A percentile compares a stretch with the other conserved stretches of the same genome.
These are phyloP conservation scores for Mus minutoides DNA, from an alignment of 2,797 vertebrate genomes.

Conservation along the genomic window DNA sequence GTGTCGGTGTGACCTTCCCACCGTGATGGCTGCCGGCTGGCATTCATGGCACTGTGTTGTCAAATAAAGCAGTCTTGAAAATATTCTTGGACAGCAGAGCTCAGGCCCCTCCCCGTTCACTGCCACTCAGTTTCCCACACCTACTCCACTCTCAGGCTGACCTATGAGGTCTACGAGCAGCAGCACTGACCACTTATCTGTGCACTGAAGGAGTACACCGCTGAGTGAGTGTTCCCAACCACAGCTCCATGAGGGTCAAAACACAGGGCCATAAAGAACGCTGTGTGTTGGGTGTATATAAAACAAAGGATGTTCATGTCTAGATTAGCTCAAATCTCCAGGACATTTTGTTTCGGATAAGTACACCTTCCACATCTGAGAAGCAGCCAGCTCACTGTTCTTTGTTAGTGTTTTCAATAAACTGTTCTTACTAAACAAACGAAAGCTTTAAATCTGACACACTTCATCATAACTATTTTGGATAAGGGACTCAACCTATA, in stretches of 20 bases:
- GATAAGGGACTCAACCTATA: neutral
- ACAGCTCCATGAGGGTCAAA: neutral
- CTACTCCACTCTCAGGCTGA: neutral
- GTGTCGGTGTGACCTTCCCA: neutral
- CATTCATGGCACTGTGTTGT: slow-evolving; percentile 43
- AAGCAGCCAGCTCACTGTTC: neutral
- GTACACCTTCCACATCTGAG: neutral
- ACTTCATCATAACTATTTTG: neutral
- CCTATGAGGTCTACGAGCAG: neutral
- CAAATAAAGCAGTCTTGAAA: slow-evolving; percentile 78
- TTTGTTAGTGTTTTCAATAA: neutral
- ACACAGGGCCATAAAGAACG: neutral
- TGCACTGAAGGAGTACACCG: neutral
- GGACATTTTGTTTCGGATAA: neutral
- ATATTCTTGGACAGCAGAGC: slow-evolving; percentile 49
- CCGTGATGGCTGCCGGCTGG: neutral
- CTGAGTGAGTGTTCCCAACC: neutral
- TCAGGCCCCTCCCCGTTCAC: neutral
- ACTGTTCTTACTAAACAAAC: neutral
- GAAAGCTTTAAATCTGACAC: neutral
- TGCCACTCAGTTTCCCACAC: neutral
- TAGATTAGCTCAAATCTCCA: neutral
- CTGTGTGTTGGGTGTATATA: neutral
- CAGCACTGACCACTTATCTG: neutral
- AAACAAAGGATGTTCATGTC: neutral